These are phyloP conservation scores for Trichoplusia ni DNA, from an alignment of 1,140 invertebrate species.

Conservation along the genomic window DNA sequence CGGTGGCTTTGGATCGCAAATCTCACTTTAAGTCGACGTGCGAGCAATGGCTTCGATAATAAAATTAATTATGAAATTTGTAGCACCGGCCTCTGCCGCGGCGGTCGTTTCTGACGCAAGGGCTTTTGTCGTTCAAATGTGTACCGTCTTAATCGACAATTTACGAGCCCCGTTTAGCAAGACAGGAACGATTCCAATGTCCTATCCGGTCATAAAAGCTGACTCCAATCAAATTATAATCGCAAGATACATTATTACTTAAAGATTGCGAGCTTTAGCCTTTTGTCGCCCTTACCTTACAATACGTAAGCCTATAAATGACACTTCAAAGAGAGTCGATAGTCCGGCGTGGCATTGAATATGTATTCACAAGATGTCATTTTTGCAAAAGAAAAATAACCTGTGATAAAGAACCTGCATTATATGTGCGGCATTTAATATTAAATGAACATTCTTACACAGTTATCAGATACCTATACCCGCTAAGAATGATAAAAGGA, in stretches of 20 bases:
- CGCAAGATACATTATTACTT: slow-evolving; percentile 39
- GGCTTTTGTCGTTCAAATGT: slow-evolving; percentile 57
- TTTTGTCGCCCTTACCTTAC: slow-evolving; percentile 12
- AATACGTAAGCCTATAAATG: slow-evolving; percentile 11
- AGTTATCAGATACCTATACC: too few relatives aligned
- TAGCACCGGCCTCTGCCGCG: slow-evolving; percentile 36
- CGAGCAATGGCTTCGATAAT: slow-evolving; percentile 61
- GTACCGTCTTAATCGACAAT: slow-evolving; percentile 62
- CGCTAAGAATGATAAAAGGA: too few relatives aligned
- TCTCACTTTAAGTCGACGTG: slow-evolving; percentile 62
- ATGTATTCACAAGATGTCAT: background rate
- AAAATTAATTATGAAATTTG: slow-evolving; percentile 74
- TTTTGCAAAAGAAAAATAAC: background rate
- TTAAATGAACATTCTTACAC: too few relatives aligned
- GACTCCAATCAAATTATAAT: slow-evolving; percentile 45
- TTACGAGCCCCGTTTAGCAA: slow-evolving; percentile 46
- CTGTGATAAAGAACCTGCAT: too few relatives aligned
- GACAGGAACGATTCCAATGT: slow-evolving; percentile 18
- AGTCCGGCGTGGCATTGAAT: background rate
- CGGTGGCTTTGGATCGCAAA: slow-evolving; percentile 67
- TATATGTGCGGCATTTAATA: too few relatives aligned
- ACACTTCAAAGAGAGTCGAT: background rate
- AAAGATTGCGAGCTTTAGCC: slow-evolving; percentile 21
- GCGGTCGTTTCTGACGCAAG: slow-evolving; percentile 41
- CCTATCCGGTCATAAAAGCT: slow-evolving; percentile 43